phyloP scores from a whole-genome alignment of 2,888 invertebrate species.

The Eupithecia tripunctaria region DNA sequence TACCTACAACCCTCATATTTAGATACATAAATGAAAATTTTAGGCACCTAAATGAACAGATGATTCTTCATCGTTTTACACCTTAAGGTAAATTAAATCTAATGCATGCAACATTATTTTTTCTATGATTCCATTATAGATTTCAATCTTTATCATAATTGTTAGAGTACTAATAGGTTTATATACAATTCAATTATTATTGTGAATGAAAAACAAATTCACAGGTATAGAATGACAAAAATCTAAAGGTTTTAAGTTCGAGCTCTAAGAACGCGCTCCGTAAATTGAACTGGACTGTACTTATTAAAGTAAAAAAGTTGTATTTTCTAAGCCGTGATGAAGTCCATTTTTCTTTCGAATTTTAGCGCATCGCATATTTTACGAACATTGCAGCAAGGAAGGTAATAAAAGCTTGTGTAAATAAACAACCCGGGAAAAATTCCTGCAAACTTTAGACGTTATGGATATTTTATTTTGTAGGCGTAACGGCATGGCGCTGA shows the following conservation, averaged over 20 bases:
- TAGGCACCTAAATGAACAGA: neutral
- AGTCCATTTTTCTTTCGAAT: constrained; percentile 8
- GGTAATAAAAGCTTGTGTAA: constrained; percentile 42
- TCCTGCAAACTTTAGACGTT: constrained; percentile 55
- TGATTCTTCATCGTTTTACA: no score
- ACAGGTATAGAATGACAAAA: neutral
- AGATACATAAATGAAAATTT: neutral
- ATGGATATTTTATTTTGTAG: constrained; percentile 56
- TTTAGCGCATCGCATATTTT: constrained; percentile 22
- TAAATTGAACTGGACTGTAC: neutral
- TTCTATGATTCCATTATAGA: no score
- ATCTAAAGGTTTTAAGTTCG: neutral
- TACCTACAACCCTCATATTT: neutral
- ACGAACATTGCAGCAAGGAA: constrained; percentile 20
- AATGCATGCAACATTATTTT: no score
- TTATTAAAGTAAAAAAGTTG: neutral
- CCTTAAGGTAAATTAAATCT: no score
- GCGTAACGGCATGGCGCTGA: constrained; percentile 51
- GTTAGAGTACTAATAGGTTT: no score
- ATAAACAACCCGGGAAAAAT: constrained; percentile 44
- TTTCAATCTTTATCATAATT: no score
- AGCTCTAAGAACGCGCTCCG: neutral
- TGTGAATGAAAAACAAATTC: no score
- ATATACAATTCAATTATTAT: no score
- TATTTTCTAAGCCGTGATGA: constrained; percentile 13